phyloP scores from a whole-genome alignment of 2,888 invertebrate genomes.

The Tetropium fuscum region DNA sequence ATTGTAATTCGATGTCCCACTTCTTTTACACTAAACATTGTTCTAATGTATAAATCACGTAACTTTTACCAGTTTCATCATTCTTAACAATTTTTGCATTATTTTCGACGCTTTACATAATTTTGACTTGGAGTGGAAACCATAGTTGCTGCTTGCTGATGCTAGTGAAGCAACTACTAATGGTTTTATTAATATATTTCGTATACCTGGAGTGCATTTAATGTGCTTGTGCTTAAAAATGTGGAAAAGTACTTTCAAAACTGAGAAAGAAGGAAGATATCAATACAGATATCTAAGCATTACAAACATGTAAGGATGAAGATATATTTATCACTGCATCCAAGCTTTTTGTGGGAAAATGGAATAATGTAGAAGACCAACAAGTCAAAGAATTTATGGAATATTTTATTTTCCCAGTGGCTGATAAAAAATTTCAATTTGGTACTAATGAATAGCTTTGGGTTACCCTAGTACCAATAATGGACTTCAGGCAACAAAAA shows the following conservation, averaged over 20 bases:
- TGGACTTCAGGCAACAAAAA: neutral
- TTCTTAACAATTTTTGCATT: neutral
- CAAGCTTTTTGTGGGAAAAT: neutral
- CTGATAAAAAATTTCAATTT: neutral
- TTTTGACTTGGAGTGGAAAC: constrained; percentile 3
- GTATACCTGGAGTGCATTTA: neutral
- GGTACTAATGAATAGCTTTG: neutral
- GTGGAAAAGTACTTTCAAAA: neutral
- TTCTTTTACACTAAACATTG: too few species aligned
- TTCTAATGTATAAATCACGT: too few species aligned
- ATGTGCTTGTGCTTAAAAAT: neutral
- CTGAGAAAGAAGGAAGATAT: neutral
- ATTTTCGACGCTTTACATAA: neutral
- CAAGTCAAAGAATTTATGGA: neutral
- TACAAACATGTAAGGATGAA: neutral
- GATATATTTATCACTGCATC: neutral
- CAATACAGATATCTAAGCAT: neutral
- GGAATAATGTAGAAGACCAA: neutral
- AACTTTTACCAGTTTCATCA: too few species aligned
- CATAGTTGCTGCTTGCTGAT: neutral
- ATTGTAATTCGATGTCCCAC: too few species aligned
- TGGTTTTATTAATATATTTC: neutral
- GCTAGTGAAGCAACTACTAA: neutral
- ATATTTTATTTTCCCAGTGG: neutral
- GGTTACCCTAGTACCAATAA: neutral